Evolutionary conservation across 2,797 vertebrate species (phyloP), one percentile per base, ranked within the genome.

Genomic region (Sebastes vulpes): DNA sequence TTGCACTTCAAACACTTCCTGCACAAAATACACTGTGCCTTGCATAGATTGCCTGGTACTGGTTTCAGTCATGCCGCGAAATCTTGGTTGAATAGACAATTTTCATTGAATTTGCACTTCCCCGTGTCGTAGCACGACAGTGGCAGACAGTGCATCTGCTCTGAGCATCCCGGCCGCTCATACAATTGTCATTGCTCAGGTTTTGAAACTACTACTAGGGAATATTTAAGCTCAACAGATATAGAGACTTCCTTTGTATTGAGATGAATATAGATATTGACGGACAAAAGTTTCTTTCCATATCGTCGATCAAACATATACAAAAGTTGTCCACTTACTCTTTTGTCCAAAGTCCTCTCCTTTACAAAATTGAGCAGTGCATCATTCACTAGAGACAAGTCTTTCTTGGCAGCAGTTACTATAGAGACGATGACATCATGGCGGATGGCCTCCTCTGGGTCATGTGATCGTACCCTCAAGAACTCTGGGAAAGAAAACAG

Each of bases 341-440:
- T 93, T 85, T 99, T 99, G 89, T 99, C 98, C 90, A 99, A 93
- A 3, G 98, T 99, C 90, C 98, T 96, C 86, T 99, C 98, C 92
- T 97, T 97, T 54, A 99, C 98, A 82, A 99, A 99, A 94, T 98
- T 98, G 82, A 99, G 97, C 81, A 99, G 92, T 1, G 97, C 97
- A 90, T 99, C 98, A 61, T 99, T 99, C 88, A 99, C 98, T 11
- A 99, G 95, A 38, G 98, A 94, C 82, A 99, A 95, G 92, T 99
- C 98, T 90, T 99, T 99, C 94, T 98, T 99, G 92, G 98, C 98
- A 86, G 98, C 98, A 7, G 98, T 99, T 91, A 99, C 98, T 92
- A 99, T 99, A 75, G 98, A 99, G 79, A 99, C 98, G 59, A 99
- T 99, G 88, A 99, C 98, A 90, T 99, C 98, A 81, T 99, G 98